Base-by-base conservation (phyloP, 2,888 invertebrate species). In the Mythimna lalbum region DNA sequence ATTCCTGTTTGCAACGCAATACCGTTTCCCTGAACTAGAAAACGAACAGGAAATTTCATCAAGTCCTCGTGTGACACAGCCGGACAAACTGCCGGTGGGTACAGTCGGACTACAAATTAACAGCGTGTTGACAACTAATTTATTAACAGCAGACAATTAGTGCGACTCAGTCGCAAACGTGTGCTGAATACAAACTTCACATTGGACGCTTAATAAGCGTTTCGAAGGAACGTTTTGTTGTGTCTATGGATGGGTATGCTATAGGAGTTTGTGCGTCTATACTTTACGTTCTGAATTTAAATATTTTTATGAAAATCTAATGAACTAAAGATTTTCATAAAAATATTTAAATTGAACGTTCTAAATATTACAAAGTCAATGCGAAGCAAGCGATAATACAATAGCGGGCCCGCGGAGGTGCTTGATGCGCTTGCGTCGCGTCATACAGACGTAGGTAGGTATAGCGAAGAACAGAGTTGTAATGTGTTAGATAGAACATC, bases 101-200 rank as follows among this genome's bases (percentile, higher is more conserved):
- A 60, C 59, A 6, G 21, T 21, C 43, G 2, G 52, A 64, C 73
- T 76, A 66, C 47, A 65, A 79, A 82, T 82, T 69, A 79, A 72
- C 61, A 5, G 27, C 33, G n/a, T 19, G 76, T 69, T 80, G 80
- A 78, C 82, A 81, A 62, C 64, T 65, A 76, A 82, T 82, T 81
- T 59, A 66, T 76, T 82, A 66, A 78, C 64, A 56, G 55, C 50
- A 6, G 71, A 72, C 65, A 78, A 76, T 76, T 76, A 78, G 78
- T 61, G 27, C 19, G 60, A 61, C 73, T 52, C n/a, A 65, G 61
- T 53, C 19, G 27, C 39, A 19, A 10, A 71, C 82, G 82, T 68
- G 82, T 39, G n/a, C 23, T 1, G 79, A 81, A 78, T 80, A 5
- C 21, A 7, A 50, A 64, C 2, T 33, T 27, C 7, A 7, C n/a